Evolutionary conservation across 2,888 invertebrate genomes (phyloP).

Genomic region (Phragmatobia fuliginosa): DNA sequence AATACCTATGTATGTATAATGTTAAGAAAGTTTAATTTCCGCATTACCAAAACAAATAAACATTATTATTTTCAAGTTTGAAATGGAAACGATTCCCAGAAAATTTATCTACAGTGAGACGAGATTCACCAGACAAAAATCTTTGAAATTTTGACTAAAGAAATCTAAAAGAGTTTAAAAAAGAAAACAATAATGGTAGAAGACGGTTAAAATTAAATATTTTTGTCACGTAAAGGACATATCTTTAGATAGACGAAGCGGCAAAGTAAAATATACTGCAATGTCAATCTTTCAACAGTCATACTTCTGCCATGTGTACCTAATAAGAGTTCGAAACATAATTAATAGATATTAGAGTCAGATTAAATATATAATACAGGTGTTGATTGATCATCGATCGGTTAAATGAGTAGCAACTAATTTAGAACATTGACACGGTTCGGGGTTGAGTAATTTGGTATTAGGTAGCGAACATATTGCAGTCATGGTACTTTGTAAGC

Average conservation of each 20-base stretch:
- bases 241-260: neutral
- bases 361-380: constrained; percentile 31
- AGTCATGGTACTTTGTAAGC: neutral
- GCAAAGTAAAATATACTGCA: constrained; percentile 7
- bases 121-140: too few species aligned
- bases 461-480: constrained; percentile 20
- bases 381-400: constrained; percentile 42
- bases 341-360: constrained; percentile 36
- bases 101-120: too few species aligned
- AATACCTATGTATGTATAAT: too few species aligned
- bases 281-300: constrained; percentile 37
- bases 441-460: constrained; percentile 60
- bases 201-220: neutral
- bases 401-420: constrained; percentile 61
- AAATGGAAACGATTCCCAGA: too few species aligned
- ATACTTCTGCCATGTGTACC: constrained; percentile 4
- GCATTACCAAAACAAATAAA: too few species aligned
- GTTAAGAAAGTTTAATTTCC: too few species aligned
- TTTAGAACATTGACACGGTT: constrained; percentile 71
- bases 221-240: neutral
- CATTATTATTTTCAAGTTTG: too few species aligned
- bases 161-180: too few species aligned
- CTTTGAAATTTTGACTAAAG: too few species aligned
- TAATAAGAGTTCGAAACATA: constrained; percentile 6
- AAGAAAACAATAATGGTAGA: neutral